Evolutionary conservation across 2,797 vertebrate species (phyloP).

Genomic region (Anabas testudineus): DNA sequence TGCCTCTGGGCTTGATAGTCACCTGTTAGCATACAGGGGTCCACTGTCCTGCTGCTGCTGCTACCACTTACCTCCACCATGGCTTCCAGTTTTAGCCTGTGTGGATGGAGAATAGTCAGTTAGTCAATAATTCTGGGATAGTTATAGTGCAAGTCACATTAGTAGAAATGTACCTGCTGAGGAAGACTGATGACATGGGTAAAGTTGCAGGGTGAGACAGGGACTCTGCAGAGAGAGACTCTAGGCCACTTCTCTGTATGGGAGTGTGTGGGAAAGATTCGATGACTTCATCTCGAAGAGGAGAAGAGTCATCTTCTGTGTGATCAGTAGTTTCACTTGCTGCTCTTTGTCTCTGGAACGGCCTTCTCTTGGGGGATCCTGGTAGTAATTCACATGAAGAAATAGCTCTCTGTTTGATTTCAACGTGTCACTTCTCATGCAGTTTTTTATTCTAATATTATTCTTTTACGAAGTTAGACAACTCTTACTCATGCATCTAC

Average conservation of each 20-base stretch:
- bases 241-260: slow-evolving; percentile 78
- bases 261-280: slow-evolving; percentile 84
- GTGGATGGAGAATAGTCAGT: slow-evolving; percentile 40
- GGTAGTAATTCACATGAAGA: slow-evolving; percentile 18
- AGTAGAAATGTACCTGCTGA: slow-evolving; percentile 87
- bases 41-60: slow-evolving; percentile 42
- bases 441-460: no score
- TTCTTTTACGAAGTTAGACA: background rate
- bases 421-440: background rate
- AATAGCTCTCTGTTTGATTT: background rate
- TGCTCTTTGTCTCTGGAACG: slow-evolving; percentile 95
- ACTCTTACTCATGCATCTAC: background rate
- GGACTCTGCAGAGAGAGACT: slow-evolving; percentile 85
- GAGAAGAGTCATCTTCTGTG: slow-evolving; percentile 83
- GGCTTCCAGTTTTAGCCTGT: slow-evolving; percentile 87
- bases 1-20: slow-evolving; percentile 30
- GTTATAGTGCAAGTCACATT: background rate
- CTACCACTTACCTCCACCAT: slow-evolving; percentile 71
- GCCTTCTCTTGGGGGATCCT: slow-evolving; percentile 93
- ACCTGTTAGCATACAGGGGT: slow-evolving; percentile 25
- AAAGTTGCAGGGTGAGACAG: slow-evolving; percentile 83
- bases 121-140: background rate
- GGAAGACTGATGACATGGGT: slow-evolving; percentile 83
- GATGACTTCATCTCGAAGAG: slow-evolving; percentile 74
- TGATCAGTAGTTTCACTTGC: slow-evolving; percentile 95